Evolutionary conservation across 2,113 vertebrate genomes (phyloP), one percentile per base, ranked within the genome.

Genomic region (Leucopternis melanops): DNA sequence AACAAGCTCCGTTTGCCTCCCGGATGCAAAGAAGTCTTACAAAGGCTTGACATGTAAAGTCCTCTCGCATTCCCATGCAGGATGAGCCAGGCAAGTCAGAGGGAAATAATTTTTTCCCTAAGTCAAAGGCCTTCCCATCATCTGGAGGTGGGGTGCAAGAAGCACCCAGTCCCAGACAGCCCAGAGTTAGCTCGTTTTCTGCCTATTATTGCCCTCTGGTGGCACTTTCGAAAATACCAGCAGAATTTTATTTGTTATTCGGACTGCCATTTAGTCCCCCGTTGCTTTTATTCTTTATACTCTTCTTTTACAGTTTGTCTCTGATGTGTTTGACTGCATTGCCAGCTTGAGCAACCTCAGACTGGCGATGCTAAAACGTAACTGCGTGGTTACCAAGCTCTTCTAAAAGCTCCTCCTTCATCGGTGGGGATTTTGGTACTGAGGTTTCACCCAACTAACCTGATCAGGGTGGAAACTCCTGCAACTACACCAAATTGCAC

Each of bases 131-230:
- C 29, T 23, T 36, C 21, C 32, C 38, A 4, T 1, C 47, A 19
- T 4, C 38, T 11, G 44, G 40, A 63, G 65, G 42, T 3, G 47
- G 17, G 67, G 12, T 2, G 45, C 23, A 8, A 8, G 77, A 2
- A 52, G 3, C 8, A 4, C 14, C 31, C 36, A 1, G 34, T 2
- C 34, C 19, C 45, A 4, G 15, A 2, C 18, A 49, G 50, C 7
- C 40, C 42, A 1, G 10, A 16, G 36, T 3, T 34, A 9, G 27
- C 40, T 63, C 16, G 55, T 96, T 95, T 67, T 85, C 82, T 95
- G 96, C 73, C 86, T 92, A 21, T 45, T 66, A 23, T 79, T 95
- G 94, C 97, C 97, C 97, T 92, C 97, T 97, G 83, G 85, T 95
- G 97, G 97, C 81, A 16, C 36, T 61, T 54, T 8, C n/a, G 80